Percentiles rank a stretch among this genome's conserved stretches.
phyloP scores from a whole-genome alignment of 2,113 vertebrate species.

The Coracopsis vasa region DNA sequence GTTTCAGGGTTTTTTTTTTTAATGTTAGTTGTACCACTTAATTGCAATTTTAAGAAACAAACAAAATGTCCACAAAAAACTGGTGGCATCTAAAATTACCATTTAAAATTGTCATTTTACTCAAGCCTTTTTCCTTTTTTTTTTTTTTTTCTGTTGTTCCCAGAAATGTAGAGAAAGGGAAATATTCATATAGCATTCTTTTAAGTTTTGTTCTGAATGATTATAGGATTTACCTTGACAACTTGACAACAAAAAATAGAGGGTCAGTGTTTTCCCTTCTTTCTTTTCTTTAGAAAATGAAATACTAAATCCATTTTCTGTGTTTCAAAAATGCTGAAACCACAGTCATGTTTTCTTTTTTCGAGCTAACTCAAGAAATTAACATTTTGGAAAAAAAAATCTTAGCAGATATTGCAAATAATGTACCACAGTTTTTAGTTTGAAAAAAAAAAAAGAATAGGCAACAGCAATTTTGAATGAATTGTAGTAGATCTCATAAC shows the following conservation, averaged over 20 bases:
- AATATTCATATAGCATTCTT: background rate
- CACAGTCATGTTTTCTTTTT: background rate
- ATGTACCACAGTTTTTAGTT: background rate
- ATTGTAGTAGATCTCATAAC: background rate
- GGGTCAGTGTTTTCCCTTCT: background rate
- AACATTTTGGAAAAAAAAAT: background rate
- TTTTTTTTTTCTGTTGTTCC: too few species aligned
- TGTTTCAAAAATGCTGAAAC: background rate
- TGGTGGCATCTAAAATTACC: background rate
- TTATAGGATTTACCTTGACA: background rate
- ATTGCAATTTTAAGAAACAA: background rate
- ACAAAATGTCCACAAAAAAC: background rate
- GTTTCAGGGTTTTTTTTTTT: background rate
- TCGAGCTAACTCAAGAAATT: background rate
- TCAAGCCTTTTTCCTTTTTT: background rate
- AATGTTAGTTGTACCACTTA: background rate
- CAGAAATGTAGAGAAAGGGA: background rate
- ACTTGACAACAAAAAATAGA: background rate
- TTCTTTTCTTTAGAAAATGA: background rate
- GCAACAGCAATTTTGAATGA: background rate
- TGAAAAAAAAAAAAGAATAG: background rate
- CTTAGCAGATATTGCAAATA: background rate
- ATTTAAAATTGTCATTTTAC: background rate
- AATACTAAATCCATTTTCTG: background rate
- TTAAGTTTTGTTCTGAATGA: background rate